phyloP scores from a whole-genome alignment of 2,113 vertebrate genomes.

The Gallinago undulata region DNA sequence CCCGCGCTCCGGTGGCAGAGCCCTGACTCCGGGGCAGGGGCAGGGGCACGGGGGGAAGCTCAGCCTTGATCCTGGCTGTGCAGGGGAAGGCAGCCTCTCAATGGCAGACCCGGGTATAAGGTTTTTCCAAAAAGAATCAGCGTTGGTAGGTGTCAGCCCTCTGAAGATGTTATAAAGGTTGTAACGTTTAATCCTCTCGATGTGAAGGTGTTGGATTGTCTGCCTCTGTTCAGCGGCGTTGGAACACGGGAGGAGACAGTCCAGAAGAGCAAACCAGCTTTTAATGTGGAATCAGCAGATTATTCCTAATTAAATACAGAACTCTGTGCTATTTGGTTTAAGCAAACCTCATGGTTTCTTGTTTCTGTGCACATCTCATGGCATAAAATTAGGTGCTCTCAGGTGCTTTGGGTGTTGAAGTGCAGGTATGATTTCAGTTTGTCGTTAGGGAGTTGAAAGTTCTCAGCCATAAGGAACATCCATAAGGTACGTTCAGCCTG shows the following conservation, averaged over 20 bases:
- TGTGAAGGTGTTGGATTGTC: not conserved
- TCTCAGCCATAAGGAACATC: not conserved
- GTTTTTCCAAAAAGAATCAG: not conserved
- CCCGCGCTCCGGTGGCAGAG: not conserved
- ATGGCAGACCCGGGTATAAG: not conserved
- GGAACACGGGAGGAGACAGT: not conserved
- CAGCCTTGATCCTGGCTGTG: too few relatives aligned
- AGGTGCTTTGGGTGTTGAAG: not conserved
- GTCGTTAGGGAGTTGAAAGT: not conserved
- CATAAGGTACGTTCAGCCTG: not conserved
- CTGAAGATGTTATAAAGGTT: not conserved
- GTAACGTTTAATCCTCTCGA: not conserved
- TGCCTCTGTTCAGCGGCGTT: not conserved
- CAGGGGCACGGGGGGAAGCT: too few relatives aligned
- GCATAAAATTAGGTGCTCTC: not conserved
- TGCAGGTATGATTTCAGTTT: not conserved
- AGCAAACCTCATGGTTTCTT: not conserved
- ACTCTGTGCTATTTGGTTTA: not conserved
- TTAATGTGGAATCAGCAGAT: not conserved
- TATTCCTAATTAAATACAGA: constrained; percentile 3
- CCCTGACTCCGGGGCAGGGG: too few relatives aligned
- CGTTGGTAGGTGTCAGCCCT: not conserved
- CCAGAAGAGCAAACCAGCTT: not conserved
- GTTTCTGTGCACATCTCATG: not conserved
- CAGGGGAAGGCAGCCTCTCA: not conserved